Percentiles rank a stretch among this genome's conserved stretches.
These are phyloP conservation scores for Anableps anableps DNA, from an alignment of 2,797 vertebrate species.

Conservation along the genomic window DNA sequence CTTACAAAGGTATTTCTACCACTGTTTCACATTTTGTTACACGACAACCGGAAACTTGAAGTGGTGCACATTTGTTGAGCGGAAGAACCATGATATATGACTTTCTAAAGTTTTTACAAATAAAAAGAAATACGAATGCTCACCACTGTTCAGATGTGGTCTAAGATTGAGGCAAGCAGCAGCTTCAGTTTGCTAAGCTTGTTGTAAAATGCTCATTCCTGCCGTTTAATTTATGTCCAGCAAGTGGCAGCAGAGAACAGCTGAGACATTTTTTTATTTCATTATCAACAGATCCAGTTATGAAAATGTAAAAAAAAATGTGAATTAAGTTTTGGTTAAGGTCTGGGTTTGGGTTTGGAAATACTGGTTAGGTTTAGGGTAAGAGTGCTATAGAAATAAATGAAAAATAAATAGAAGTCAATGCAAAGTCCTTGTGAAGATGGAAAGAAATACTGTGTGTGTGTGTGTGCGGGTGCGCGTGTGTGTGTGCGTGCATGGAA, in stretches of 20 bases:
- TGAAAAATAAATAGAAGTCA: neutral
- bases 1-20: neutral
- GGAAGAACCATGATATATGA: neutral
- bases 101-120: no score
- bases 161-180: no score
- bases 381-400: neutral
- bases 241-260: conserved; percentile 45
- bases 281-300: neutral
- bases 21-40: neutral
- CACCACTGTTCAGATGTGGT: neutral
- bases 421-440: neutral
- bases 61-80: neutral
- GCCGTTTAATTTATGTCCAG: conserved; percentile 36
- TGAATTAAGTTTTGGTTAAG: neutral
- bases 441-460: neutral
- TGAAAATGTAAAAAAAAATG: neutral
- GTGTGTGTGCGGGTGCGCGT: conserved; percentile 1
- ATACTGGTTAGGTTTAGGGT: neutral
- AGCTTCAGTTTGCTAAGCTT: neutral
- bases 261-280: neutral
- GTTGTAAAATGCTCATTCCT: neutral
- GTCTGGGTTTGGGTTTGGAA: neutral
- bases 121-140: neutral
- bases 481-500: conserved; percentile 63
- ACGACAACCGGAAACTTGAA: neutral